Base-by-base conservation (phyloP, 2,888 invertebrate genomes). In the Megalurothrips usitatus region DNA sequence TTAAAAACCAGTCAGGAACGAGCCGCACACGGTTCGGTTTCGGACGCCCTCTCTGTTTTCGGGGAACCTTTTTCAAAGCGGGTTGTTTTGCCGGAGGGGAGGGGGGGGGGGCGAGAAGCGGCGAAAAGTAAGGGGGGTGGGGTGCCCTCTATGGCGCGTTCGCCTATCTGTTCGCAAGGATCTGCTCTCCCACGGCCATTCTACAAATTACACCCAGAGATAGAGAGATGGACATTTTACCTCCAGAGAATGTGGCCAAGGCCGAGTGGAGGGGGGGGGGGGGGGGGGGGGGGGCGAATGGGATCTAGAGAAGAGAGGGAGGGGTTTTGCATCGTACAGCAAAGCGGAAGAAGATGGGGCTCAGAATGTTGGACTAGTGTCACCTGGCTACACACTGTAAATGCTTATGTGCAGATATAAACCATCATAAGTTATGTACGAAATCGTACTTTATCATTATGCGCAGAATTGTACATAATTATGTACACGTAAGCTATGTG, bases 161-260 rank as follows among this genome's bases (percentile, higher is more conserved):
- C 68, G 68, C 68, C 68, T 75, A 75, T 75, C 68, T 75, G 23
- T 23, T 12, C 58, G 34, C 34, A 10, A 26, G 23, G 68, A 75
- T 75, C 68, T 75, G 68, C 68, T 75, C 68, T 10, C 23, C 68
- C 26, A 75, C 12, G 68, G 26, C 68, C 68, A 23, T 75, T 75
- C 68, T 75, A 75, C 68, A 75, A 75, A 75, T 75, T 75, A 75
- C 34, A 43, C 68, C 23, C 68, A 26, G 68, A 75, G 68, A 75
- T 75, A 75, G 68, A 75, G 68, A 75, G 26, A 75, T 75, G 68
- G 68, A 75, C 68, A 75, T 75, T 75, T 75, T 26, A 75, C 68
- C 68, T 75, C 68, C 23, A 26, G 23, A 11, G 26, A 12, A n/a
- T 12, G 14, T 52, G 52, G 52, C 14, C 49, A 9, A 14, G 49